Evolutionary conservation across 23 tunicate species (phyloP).

Genomic region (Halocynthia aurantium): DNA sequence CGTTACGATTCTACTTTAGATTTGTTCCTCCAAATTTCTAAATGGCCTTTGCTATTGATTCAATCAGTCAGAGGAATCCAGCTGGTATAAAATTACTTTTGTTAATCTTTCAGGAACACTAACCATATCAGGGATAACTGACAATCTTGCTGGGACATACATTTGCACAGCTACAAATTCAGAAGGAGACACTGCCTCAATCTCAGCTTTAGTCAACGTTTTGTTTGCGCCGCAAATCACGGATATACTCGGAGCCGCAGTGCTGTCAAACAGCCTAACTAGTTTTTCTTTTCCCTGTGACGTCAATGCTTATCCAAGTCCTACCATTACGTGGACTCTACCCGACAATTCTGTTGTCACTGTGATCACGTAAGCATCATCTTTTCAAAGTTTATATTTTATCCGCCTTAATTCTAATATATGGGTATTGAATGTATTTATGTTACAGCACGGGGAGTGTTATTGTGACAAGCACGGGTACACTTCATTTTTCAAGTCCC

Average conservation of each 20-base stretch:
- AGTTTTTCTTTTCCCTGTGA: constrained; percentile 37
- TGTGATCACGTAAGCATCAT: constrained; percentile 26
- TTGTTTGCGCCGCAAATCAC: constrained; percentile 57
- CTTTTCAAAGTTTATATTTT: neutral
- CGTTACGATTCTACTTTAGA: neutral
- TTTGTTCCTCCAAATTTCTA: neutral
- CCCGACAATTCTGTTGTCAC: constrained; percentile 22
- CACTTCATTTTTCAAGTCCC: constrained; percentile 60
- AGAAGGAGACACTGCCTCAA: constrained; percentile 35
- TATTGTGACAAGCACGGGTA: constrained; percentile 77
- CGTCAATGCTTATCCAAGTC: constrained; percentile 66
- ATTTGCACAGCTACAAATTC: constrained; percentile 77
- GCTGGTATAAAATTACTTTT: neutral
- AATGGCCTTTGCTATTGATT: neutral
- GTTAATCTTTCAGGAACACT: constrained; percentile 40
- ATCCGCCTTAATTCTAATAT: neutral
- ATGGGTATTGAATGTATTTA: neutral
- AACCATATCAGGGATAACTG: constrained; percentile 48
- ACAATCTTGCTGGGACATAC: constrained; percentile 61
- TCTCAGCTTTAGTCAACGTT: constrained; percentile 41
- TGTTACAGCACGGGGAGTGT: constrained; percentile 67
- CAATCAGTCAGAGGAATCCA: neutral
- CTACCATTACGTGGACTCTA: constrained; percentile 54
- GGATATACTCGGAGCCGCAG: constrained; percentile 23
- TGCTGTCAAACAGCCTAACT: constrained; percentile 17